Evolutionary conservation across 2,113 vertebrate genomes (phyloP), one percentile per base, ranked within the genome.

Genomic region (Microcebus jonahi): DNA sequence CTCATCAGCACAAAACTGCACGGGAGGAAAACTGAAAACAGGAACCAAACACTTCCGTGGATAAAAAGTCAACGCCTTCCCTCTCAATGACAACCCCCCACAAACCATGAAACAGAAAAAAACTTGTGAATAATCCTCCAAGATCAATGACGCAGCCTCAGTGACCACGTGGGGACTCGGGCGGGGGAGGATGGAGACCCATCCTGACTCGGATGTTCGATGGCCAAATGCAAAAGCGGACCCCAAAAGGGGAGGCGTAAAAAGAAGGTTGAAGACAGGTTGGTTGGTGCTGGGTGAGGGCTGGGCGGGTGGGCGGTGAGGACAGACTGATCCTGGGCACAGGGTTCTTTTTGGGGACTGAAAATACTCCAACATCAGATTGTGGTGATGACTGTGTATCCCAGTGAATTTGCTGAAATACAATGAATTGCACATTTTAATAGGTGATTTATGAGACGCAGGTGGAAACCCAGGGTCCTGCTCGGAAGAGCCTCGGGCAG

Each of bases 81-180:
- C 65, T 14, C 34, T 23, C 3, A 79, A 12, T 7, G 25, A 34
- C 59, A 29, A 34, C 53, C 53, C 15, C 13, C 57, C 8, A 36
- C 12, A 2, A 9, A 27, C 14, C 36, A 20, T 1, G 42, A 63
- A 31, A 57, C 55, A 57, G 20, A 5, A 34, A 25, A 15, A n/a
- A 23, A 27, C 13, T 7, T 1, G 53, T 53, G 17, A 8, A 10
- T 8, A 50, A 36, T 25, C 1, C 55, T 34, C n/a, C 67, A n/a
- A 6, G 55, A 34, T 53, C 45, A 45, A 75, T 29, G 36, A 61
- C 21, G 57, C 18, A 9, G 3, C 34, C 79, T 70, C n/a, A 25
- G 5, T 3, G 2, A 29, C 27, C 25, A 31, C 17, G 9, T 55
- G 45, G 42, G 70, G 17, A 6, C 0, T 0, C 0, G 27, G 23